Evolutionary conservation across 2,797 vertebrate genomes (phyloP).

Genomic region (Rhadinocentrus ornatus): DNA sequence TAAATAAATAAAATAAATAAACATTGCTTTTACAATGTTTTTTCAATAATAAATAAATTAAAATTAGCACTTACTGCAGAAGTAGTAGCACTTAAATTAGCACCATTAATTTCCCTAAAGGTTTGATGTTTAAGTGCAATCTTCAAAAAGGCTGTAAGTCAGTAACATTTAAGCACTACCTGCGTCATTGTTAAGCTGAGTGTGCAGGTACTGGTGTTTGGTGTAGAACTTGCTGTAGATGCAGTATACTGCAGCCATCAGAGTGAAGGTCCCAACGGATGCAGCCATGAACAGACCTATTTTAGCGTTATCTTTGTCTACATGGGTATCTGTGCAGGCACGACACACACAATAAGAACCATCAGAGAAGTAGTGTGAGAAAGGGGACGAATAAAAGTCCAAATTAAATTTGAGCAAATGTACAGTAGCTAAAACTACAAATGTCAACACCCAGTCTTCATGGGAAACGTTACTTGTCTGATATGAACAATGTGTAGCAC

Average conservation of each 20-base stretch:
- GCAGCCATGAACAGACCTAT: slow-evolving; percentile 82
- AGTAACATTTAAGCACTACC: slow-evolving; percentile 43
- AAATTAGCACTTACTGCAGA: not conserved
- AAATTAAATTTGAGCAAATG: no score
- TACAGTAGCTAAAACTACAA: no score
- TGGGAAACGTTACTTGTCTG: not conserved
- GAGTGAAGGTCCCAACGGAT: slow-evolving; percentile 72
- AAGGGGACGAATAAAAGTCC: no score
- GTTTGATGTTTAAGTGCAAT: no score
- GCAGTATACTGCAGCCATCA: slow-evolving; percentile 85
- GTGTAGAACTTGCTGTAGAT: slow-evolving; percentile 86
- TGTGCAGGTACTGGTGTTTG: slow-evolving; percentile 81
- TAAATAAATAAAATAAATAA: not conserved
- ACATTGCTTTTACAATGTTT: not conserved
- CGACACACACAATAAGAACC: not conserved
- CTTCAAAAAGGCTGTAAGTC: not conserved
- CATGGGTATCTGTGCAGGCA: slow-evolving; percentile 56
- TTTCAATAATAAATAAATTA: not conserved
- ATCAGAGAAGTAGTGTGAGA: not conserved
- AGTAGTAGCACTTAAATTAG: not conserved
- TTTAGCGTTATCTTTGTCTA: slow-evolving; percentile 67
- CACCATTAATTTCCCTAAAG: not conserved
- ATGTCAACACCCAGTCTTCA: not conserved
- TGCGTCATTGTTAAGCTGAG: slow-evolving; percentile 69
- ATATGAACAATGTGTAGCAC: not conserved